Conservation (phyloP, 2,797 vertebrate genomes). For the Esox lucius region DNA sequence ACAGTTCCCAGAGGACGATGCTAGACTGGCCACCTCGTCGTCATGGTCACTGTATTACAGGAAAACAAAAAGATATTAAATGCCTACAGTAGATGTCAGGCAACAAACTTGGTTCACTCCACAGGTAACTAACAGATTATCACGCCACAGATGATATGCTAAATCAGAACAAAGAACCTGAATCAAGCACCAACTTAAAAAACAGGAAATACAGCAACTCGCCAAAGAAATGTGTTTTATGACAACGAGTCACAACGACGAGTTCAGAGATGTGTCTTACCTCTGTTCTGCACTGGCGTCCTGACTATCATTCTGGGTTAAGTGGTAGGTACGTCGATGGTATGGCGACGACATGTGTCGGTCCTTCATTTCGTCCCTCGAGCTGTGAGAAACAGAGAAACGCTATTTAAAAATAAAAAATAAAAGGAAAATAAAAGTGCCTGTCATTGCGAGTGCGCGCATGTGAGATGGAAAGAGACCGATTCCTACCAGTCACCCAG, state of each 20-base stretch:
- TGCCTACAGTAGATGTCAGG: not conserved
- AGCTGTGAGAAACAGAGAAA: conserved; percentile 64
- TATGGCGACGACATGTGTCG: conserved; percentile 87
- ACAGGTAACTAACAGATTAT: not conserved
- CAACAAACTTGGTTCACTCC: not conserved
- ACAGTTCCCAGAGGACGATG: conserved; percentile 85
- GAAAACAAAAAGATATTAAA: conserved; percentile 16
- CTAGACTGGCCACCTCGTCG: conserved; percentile 90
- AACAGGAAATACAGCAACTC: not conserved
- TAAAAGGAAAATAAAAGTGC: not conserved
- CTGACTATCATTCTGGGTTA: conserved; percentile 89
- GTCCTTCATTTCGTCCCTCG: conserved; percentile 89
- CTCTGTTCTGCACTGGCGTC: conserved; percentile 91
- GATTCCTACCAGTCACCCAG: conserved; percentile 85
- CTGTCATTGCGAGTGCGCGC: not conserved
- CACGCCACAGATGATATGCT: not conserved
- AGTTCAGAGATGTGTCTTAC: conserved; percentile 57
- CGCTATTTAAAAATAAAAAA: not conserved
- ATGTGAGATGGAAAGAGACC: not conserved
- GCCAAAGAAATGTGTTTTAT: not conserved
- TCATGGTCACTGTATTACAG: conserved; percentile 85
- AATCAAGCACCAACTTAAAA: not conserved
- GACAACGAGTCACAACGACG: not conserved
- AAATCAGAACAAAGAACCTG: not conserved
- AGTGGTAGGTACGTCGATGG: conserved; percentile 87